Evolutionary conservation across 2,797 vertebrate genomes (phyloP).

Genomic region (Oreochromis mossambicus): DNA sequence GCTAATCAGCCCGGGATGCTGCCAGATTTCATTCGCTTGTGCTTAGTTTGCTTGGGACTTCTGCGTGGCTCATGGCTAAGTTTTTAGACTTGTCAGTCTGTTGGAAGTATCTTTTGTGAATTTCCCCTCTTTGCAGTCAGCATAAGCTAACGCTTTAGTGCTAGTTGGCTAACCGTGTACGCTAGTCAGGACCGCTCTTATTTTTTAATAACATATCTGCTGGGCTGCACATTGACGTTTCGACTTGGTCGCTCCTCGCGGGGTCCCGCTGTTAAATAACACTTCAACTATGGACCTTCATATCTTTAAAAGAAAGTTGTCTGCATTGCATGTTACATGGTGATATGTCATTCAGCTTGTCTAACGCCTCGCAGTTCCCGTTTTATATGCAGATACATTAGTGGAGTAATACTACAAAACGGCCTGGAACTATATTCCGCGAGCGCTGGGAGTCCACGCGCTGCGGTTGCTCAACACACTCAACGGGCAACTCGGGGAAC

Average conservation of each 20-base stretch:
- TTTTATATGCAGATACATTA: not conserved
- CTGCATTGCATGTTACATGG: not conserved
- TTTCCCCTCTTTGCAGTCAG: conserved; percentile 19
- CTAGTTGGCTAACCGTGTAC: conserved; percentile 61
- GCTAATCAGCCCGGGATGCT: conserved; percentile 27
- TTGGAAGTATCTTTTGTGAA: conserved; percentile 11
- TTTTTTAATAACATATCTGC: not conserved
- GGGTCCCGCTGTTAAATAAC: not conserved
- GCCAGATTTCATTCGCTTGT: not conserved
- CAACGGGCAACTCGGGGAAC: not conserved
- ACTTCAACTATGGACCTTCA: not conserved
- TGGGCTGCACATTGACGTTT: not conserved
- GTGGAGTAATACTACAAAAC: not conserved
- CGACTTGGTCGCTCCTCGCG: not conserved
- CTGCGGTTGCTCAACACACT: conserved; percentile 4
- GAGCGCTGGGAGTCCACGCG: not conserved
- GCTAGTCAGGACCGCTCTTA: conserved; percentile 14
- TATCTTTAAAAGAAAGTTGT: not conserved
- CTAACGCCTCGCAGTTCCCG: not conserved
- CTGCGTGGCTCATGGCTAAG: not conserved
- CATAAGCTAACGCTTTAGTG: conserved; percentile 42
- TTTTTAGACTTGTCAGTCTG: conserved; percentile 48
- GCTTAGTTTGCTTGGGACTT: not conserved
- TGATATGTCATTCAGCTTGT: not conserved
- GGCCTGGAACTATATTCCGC: not conserved